phyloP scores from a whole-genome alignment of 2,888 invertebrate species.

The Theristus sp. region DNA sequence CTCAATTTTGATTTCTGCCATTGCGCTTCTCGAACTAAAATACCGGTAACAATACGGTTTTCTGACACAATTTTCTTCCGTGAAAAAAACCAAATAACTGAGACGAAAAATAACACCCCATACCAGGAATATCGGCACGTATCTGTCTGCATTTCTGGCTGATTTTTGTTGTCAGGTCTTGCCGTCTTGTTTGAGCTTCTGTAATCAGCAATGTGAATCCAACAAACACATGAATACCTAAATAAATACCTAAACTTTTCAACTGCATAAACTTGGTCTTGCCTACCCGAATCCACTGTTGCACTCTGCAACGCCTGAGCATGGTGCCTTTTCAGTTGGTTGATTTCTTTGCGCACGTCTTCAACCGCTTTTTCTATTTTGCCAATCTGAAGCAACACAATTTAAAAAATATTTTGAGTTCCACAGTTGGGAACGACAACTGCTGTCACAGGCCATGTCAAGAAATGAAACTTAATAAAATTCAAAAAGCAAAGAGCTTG shows the following conservation, averaged over 20 bases:
- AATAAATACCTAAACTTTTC: not conserved
- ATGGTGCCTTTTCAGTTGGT: not conserved
- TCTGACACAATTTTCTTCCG: no score
- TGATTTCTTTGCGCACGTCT: not conserved
- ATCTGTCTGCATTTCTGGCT: not conserved
- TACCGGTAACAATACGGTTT: no score
- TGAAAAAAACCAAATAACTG: no score
- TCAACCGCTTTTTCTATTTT: no score
- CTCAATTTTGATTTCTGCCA: no score
- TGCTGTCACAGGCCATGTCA: no score
- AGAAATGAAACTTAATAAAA: no score
- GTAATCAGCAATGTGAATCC: not conserved
- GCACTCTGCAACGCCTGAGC: not conserved
- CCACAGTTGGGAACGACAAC: no score
- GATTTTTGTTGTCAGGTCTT: not conserved
- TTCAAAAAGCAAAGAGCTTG: no score
- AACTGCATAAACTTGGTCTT: not conserved
- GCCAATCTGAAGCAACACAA: no score
- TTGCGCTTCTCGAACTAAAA: no score
- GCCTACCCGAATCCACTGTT: not conserved
- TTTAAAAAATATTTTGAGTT: no score
- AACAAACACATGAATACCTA: not conserved
- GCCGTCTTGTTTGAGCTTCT: not conserved
- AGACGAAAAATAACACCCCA: not conserved
- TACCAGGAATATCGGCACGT: not conserved